Conservation (phyloP, 2,888 invertebrate species). For the Tenthredo mesomela region DNA sequence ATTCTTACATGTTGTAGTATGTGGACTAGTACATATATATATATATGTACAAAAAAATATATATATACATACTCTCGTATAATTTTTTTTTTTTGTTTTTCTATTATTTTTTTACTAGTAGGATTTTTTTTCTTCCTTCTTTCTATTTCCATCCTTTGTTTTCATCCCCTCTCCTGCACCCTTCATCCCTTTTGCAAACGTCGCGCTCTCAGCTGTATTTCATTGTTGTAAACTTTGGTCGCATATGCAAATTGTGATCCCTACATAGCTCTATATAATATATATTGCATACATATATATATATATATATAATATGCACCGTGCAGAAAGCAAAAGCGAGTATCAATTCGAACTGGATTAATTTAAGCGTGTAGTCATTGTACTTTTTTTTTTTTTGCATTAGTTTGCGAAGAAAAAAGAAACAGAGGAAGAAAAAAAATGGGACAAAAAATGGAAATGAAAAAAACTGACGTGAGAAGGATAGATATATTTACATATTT, state of each 20-base stretch:
- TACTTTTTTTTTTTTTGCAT: conserved; percentile 63
- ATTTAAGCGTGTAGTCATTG: conserved; percentile 70
- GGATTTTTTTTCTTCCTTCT: conserved; percentile 47
- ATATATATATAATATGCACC: not conserved
- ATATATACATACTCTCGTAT: not conserved
- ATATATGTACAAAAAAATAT: not conserved
- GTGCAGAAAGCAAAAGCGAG: conserved; percentile 38
- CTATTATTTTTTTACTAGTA: not conserved
- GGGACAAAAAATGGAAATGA: not conserved
- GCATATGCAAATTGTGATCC: conserved; percentile 71
- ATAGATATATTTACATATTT: too few species aligned
- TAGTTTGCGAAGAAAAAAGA: too few species aligned
- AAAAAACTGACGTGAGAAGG: conserved; percentile 31
- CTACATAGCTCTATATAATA: not conserved
- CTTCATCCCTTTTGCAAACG: conserved; percentile 7
- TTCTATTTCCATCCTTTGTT: conserved; percentile 43
- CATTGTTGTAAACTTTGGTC: conserved; percentile 65
- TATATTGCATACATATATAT: not conserved
- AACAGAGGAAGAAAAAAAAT: not conserved
- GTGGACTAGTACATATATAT: too few species aligned
- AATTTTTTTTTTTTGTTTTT: not conserved
- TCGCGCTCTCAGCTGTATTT: conserved; percentile 61
- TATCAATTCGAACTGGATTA: conserved; percentile 72
- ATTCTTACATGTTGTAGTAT: not conserved
- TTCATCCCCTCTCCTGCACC: conserved; percentile 50